Percentiles rank a stretch among this genome's conserved stretches.
Conservation (phyloP, 2,888 invertebrate genomes). For the Buathra laborator region DNA sequence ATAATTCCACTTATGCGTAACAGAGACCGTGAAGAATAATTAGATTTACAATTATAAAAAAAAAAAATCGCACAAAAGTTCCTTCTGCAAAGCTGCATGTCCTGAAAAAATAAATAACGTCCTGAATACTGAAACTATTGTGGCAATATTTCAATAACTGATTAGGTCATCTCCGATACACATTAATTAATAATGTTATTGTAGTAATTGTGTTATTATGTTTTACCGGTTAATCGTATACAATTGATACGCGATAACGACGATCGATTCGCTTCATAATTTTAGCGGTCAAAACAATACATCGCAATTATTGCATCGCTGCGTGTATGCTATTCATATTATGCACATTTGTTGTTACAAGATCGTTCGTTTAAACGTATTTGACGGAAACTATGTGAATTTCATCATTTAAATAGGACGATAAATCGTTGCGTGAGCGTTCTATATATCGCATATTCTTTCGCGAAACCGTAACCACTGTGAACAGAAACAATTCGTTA, state of each 20-base stretch:
- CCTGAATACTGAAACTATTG: background rate
- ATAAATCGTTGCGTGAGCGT: slow-evolving; percentile 4
- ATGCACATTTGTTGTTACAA: background rate
- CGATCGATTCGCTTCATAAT: background rate
- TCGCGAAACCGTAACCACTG: background rate
- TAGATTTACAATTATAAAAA: background rate
- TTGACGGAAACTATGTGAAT: background rate
- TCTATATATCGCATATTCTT: background rate
- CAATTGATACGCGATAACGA: background rate
- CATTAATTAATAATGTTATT: too few relatives aligned
- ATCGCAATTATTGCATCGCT: background rate
- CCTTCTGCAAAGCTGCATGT: background rate
- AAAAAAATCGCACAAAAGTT: background rate
- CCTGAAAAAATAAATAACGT: background rate
- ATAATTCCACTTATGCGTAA: slow-evolving; percentile 1
- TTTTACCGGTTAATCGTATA: background rate
- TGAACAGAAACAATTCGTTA: slow-evolving; percentile 29
- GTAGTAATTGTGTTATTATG: too few relatives aligned
- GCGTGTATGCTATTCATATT: background rate
- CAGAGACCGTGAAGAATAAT: background rate
- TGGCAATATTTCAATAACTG: background rate
- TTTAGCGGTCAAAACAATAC: background rate
- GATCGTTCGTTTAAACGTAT: background rate
- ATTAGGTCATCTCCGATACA: background rate
- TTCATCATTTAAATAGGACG: background rate